phyloP scores from a whole-genome alignment of 2,797 vertebrate species.

The Dryobates pubescens region DNA sequence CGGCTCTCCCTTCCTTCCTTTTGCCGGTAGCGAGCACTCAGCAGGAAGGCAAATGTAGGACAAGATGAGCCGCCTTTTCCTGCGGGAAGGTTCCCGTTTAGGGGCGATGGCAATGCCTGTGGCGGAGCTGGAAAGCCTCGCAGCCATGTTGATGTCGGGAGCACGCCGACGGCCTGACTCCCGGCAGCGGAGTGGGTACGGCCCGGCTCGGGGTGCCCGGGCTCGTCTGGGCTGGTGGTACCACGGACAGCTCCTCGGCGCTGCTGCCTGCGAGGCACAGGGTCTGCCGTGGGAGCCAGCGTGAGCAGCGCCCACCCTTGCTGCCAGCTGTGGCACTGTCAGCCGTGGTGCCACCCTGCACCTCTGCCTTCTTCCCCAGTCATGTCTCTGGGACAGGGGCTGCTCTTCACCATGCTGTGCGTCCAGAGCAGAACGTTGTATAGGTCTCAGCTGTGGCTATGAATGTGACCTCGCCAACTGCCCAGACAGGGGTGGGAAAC shows the following conservation, averaged over 20 bases:
- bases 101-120: neutral
- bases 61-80: neutral
- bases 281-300: neutral
- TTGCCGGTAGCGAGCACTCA: neutral
- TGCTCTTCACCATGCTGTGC: rapidly evolving
- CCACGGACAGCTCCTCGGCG: neutral
- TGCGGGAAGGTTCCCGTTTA: neutral
- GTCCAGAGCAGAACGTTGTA: neutral
- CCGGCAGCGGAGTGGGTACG: neutral
- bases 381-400: neutral
- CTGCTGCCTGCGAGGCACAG: neutral
- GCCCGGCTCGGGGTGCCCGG: too few relatives aligned
- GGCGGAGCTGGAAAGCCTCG: neutral
- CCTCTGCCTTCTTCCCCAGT: rapidly evolving
- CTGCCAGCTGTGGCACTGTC: neutral
- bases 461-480: rapidly evolving
- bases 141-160: conserved; percentile 44
- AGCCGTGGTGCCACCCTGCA: neutral
- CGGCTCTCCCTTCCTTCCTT: neutral
- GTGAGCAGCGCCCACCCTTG: neutral
- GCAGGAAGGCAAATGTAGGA: neutral
- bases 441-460: neutral
- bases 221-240: rapidly evolving
- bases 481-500: neutral
- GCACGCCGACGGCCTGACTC: neutral